Percentiles rank a stretch among this genome's conserved stretches.
phyloP scores from a whole-genome alignment of 2,888 invertebrate species.

The Ganaspis brasiliensis region DNA sequence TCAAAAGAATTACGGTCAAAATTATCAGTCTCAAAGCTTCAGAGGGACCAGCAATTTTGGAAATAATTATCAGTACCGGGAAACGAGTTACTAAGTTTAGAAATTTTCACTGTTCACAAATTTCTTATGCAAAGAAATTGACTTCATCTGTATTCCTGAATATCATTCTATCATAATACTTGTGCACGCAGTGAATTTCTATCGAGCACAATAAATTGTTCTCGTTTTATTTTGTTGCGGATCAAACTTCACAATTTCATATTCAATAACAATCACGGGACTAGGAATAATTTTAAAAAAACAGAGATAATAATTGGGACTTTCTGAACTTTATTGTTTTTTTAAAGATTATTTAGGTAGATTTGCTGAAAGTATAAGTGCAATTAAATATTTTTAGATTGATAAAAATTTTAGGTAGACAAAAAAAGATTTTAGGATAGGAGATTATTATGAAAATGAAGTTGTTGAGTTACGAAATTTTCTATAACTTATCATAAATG shows the following conservation, averaged over 20 bases:
- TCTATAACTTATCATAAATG: neutral
- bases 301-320: neutral
- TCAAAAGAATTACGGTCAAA: slow-evolving; percentile 54
- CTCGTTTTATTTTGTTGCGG: neutral
- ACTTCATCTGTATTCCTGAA: slow-evolving; percentile 17
- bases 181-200: slow-evolving; percentile 26
- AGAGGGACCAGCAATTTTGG: slow-evolving; percentile 55
- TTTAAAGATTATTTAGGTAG: neutral
- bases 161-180: slow-evolving; percentile 24
- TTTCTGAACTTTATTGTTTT: neutral
- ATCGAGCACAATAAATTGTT: slow-evolving; percentile 20
- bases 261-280: neutral
- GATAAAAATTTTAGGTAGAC: neutral
- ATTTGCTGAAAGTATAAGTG: slow-evolving; percentile 24
- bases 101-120: neutral
- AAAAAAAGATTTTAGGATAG: slow-evolving; percentile 10
- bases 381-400: slow-evolving; percentile 24
- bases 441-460: neutral
- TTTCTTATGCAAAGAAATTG: slow-evolving; percentile 7
- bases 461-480: neutral
- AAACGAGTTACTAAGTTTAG: slow-evolving; percentile 46
- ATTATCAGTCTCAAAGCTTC: slow-evolving; percentile 48
- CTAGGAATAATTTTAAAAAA: neutral
- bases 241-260: slow-evolving; percentile 2
- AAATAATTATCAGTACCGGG: slow-evolving; percentile 50